These are phyloP conservation scores for Cloeon dipterum DNA, from an alignment of 2,888 invertebrate species.

Conservation along the genomic window DNA sequence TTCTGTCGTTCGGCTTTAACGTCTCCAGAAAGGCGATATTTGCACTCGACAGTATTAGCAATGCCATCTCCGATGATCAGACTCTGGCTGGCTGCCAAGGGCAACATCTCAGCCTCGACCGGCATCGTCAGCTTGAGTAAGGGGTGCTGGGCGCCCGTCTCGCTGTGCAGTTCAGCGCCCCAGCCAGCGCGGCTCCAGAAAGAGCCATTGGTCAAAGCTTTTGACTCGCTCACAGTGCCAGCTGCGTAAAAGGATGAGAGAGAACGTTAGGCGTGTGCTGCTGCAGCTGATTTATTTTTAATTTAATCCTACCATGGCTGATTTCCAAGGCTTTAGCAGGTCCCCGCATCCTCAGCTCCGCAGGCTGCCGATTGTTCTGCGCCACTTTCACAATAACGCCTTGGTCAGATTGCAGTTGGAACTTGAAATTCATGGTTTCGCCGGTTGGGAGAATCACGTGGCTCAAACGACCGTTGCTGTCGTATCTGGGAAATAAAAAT, in stretches of 20 bases:
- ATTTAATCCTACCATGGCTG: slow-evolving; percentile 27
- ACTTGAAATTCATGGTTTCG: slow-evolving; percentile 58
- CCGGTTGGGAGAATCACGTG: slow-evolving; percentile 79
- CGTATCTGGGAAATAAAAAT: slow-evolving; percentile 30
- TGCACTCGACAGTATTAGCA: slow-evolving; percentile 55
- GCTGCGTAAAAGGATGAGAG: slow-evolving; percentile 15
- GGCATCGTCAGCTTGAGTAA: slow-evolving; percentile 60
- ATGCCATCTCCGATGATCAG: slow-evolving; percentile 54
- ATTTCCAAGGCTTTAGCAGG: slow-evolving; percentile 16
- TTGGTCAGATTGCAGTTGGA: slow-evolving; percentile 52
- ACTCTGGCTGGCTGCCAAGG: slow-evolving; percentile 69
- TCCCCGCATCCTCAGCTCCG: neutral
- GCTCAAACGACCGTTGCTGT: slow-evolving; percentile 65
- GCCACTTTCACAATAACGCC: slow-evolving; percentile 52
- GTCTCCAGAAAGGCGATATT: slow-evolving; percentile 54
- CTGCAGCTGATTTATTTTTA: neutral
- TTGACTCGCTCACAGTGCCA: slow-evolving; percentile 46
- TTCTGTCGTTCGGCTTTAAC: slow-evolving; percentile 59
- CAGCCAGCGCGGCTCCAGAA: slow-evolving; percentile 50
- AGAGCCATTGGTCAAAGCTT: slow-evolving; percentile 56
- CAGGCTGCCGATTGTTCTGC: neutral
- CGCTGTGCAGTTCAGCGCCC: slow-evolving; percentile 48
- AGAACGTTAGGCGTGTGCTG: too few species aligned
- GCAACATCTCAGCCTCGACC: slow-evolving; percentile 74
- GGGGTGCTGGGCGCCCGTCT: slow-evolving; percentile 61